Base-by-base conservation (phyloP, 2,797 vertebrate genomes). In the Sebastes minor region DNA sequence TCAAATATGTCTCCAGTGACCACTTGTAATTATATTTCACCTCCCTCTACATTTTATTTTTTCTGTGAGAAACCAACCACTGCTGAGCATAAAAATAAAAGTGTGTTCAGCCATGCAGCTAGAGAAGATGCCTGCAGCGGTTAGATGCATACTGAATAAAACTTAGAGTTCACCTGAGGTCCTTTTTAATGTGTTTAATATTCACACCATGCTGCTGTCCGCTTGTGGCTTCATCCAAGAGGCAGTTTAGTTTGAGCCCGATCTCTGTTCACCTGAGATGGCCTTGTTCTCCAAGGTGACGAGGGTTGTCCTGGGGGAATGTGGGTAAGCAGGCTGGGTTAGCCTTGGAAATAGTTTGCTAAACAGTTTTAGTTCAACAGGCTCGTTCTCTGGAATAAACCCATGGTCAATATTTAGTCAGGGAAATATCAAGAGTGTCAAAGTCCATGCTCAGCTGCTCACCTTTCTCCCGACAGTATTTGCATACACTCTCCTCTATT, bases 391-490 rank as follows among this genome's bases (percentile, higher is more conserved):
- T 75, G 68, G 73, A 80, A 53, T 35, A 18, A 30, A 70, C 32
- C 49, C 76, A 76, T 55, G 57, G 81, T 91, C 90, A 95, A 89
- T 94, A 92, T 93, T 94, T 92, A 80, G 66, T 83, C 59, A 35
- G n/a, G 56, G 62, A 84, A 86, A 59, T 65, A 42, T 67, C 76
- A 6, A 1, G 8, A 71, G 81, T 82, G 25, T 88, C 90, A 91
- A 94, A 93, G 94, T 95, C 88, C 86, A 70, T 2, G 7, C 62
- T 74, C 64, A 1, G 46, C 64, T 71, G 42, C 55, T 64, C 32
- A 62, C 56, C 56, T 64, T 62, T 53, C 9, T n/a, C 9, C 5
- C 1, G 9, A 56, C 20, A 38, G 25, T n/a, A 56, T 81, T 87
- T 65, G 55, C 59, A 61, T 75, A 69, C 2, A 28, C 16, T 35